These are phyloP conservation scores for Buathra laborator DNA, from an alignment of 2,888 invertebrate species.

Conservation along the genomic window DNA sequence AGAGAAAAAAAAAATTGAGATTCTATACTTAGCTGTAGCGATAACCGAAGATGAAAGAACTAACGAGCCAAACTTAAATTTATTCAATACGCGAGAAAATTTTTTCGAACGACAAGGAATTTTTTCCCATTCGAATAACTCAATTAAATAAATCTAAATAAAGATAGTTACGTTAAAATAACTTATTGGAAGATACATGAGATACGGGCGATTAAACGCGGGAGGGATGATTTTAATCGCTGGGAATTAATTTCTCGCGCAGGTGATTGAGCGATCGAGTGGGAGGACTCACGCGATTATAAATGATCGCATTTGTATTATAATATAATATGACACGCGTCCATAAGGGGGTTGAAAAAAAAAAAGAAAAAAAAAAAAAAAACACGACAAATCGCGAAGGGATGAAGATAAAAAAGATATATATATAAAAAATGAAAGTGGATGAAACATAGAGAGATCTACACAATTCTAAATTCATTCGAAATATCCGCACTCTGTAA, in stretches of 20 bases:
- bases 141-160: constrained; percentile 42
- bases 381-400: not conserved
- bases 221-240: not conserved
- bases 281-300: not conserved
- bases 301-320: constrained; percentile 28
- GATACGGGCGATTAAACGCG: not conserved
- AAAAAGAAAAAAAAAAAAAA: constrained; percentile 2
- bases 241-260: constrained; percentile 33
- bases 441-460: constrained; percentile 49
- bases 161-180: constrained; percentile 56
- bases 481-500: constrained; percentile 68
- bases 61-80: constrained; percentile 56
- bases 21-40: constrained; percentile 36
- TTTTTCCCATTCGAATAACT: constrained; percentile 51
- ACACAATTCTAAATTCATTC: constrained; percentile 70
- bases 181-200: constrained; percentile 18
- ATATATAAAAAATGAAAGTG: constrained; percentile 51
- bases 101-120: constrained; percentile 15
- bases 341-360: constrained; percentile 9
- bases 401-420: constrained; percentile 33
- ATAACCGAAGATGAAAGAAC: constrained; percentile 19
- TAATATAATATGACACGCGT: constrained; percentile 25
- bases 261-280: constrained; percentile 20
- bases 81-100: constrained; percentile 54
- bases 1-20: constrained; percentile 5